phyloP scores from a whole-genome alignment of 2,113 vertebrate genomes.

The Brienomyrus longianalis region DNA sequence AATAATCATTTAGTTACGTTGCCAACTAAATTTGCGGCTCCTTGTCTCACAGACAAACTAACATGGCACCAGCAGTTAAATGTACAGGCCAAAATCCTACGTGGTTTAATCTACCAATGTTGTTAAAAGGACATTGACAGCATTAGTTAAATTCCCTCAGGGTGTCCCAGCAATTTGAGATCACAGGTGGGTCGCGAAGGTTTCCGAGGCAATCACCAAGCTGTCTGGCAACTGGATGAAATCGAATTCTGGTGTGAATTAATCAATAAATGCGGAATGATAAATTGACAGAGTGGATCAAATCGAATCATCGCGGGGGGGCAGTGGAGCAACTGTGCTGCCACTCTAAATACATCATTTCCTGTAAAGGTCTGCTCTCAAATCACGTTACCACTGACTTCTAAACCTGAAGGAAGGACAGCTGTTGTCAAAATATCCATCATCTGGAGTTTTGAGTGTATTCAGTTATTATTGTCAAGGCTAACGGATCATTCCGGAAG shows the following conservation, averaged over 20 bases:
- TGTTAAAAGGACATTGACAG: neutral
- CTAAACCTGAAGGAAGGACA: neutral
- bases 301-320: slow-evolving; percentile 19
- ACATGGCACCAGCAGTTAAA: neutral
- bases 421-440: neutral
- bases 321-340: neutral
- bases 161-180: neutral
- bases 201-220: neutral
- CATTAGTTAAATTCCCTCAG: neutral
- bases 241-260: slow-evolving; percentile 10
- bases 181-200: neutral
- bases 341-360: slow-evolving; percentile 23
- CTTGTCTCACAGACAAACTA: neutral
- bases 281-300: slow-evolving; percentile 26
- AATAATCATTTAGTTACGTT: neutral
- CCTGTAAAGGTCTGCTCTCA: slow-evolving; percentile 19
- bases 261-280: slow-evolving; percentile 26
- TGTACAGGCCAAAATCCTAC: neutral
- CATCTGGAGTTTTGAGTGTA: neutral
- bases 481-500: neutral
- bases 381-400: slow-evolving; percentile 14
- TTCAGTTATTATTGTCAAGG: neutral
- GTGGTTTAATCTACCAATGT: neutral
- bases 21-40: neutral
- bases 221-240: slow-evolving; percentile 2